Percentiles rank a stretch among this genome's conserved stretches.
These are phyloP conservation scores for Phalacrocorax brasilianus DNA, from an alignment of 2,113 vertebrate genomes.

Conservation along the genomic window DNA sequence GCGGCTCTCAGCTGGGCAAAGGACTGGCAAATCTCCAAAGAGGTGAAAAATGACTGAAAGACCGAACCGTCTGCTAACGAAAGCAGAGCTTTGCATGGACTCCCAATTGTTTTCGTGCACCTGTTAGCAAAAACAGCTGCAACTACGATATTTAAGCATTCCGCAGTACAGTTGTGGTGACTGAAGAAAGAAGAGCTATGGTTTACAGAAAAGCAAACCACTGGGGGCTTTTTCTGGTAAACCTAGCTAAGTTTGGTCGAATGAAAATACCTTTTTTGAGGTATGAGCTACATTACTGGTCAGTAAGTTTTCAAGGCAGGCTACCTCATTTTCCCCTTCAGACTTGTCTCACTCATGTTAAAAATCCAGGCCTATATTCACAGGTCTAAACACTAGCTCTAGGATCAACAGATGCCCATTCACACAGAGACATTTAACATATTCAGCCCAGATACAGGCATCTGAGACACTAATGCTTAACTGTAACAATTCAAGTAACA, in stretches of 20 bases:
- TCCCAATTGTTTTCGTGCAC: constrained; percentile 10
- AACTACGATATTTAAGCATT: neutral
- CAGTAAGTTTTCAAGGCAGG: neutral
- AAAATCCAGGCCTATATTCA: neutral
- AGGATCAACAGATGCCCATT: neutral
- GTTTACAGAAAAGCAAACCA: neutral
- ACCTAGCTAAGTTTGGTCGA: neutral
- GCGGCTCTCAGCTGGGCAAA: neutral
- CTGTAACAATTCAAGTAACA: neutral
- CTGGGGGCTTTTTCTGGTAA: neutral
- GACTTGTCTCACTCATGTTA: fast-evolving
- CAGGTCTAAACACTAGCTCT: neutral
- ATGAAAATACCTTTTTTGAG: neutral
- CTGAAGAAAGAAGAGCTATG: neutral
- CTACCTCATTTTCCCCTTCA: neutral
- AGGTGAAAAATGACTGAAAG: constrained; percentile 26
- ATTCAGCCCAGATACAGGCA: neutral
- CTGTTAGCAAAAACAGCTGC: constrained; percentile 61
- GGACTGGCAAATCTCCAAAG: neutral
- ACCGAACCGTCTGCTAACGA: neutral
- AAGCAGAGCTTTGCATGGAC: neutral
- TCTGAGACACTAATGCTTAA: neutral
- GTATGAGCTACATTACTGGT: neutral
- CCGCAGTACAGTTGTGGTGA: neutral
- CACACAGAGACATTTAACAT: neutral